Percentiles rank a stretch among this genome's conserved stretches.
Evolutionary conservation across 2,113 vertebrate genomes (phyloP).

Genomic region (Myrmophylax atrothorax): DNA sequence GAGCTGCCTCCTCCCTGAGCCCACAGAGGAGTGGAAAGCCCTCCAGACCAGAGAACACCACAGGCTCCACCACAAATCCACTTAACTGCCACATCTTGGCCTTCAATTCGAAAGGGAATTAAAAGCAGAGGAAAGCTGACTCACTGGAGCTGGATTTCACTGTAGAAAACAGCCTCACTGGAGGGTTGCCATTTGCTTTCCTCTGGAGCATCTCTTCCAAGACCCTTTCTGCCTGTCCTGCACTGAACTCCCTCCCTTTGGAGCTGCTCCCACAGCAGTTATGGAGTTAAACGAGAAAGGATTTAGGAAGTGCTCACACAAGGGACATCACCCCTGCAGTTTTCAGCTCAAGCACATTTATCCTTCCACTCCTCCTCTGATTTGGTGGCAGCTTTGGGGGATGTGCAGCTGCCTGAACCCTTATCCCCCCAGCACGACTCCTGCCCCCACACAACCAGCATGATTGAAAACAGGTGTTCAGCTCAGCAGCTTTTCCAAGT

Average conservation of each 20-base stretch:
- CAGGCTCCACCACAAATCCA: background rate
- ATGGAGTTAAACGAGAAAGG: background rate
- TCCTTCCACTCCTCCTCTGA: background rate
- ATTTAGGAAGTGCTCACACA: background rate
- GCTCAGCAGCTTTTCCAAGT: background rate
- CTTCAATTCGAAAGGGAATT: background rate
- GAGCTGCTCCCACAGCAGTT: rapidly evolving
- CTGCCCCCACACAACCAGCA: background rate
- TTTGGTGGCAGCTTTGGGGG: background rate
- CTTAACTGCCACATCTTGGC: background rate
- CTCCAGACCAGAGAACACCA: background rate
- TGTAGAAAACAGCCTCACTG: background rate
- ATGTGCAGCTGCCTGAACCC: background rate
- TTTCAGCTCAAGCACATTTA: background rate
- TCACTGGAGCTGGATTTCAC: background rate
- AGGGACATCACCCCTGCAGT: background rate
- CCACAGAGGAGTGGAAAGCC: background rate
- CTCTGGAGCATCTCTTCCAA: background rate
- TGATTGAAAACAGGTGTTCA: background rate
- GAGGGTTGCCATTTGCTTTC: background rate
- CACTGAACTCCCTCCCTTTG: background rate
- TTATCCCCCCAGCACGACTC: background rate
- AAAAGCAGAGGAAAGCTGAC: background rate
- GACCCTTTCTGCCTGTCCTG: background rate
- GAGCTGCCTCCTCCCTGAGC: background rate